Percentiles rank a stretch among this genome's conserved stretches.
These are phyloP conservation scores for Endotricha flammealis DNA, from an alignment of 2,888 invertebrate species.

Conservation along the genomic window DNA sequence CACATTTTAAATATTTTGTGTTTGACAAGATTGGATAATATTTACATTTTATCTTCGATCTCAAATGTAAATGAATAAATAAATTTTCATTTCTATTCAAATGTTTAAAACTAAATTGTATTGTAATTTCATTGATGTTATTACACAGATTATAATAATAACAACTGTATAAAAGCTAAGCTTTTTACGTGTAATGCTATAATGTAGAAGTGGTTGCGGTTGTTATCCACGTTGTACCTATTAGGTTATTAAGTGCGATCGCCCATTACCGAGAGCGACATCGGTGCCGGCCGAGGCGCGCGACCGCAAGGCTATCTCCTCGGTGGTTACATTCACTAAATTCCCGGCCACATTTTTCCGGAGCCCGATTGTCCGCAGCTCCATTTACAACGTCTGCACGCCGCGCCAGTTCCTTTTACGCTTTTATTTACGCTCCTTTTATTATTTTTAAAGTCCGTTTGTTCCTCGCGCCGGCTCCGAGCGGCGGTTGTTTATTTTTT, in stretches of 20 bases:
- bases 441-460: constrained; percentile 77
- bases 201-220: constrained; percentile 28
- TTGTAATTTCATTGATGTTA: no score
- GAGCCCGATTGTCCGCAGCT: constrained; percentile 74
- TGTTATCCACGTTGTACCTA: constrained; percentile 41
- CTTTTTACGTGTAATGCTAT: neutral
- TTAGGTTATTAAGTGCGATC: constrained; percentile 65
- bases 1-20: constrained; percentile 32
- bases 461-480: constrained; percentile 74
- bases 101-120: no score
- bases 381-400: constrained; percentile 78
- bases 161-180: neutral
- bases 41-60: neutral
- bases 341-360: constrained; percentile 72
- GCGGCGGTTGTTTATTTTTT: constrained; percentile 75
- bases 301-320: constrained; percentile 56
- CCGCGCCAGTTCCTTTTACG: constrained; percentile 76
- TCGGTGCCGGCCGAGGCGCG: constrained; percentile 41
- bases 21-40: constrained; percentile 9
- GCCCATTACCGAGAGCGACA: constrained; percentile 47
- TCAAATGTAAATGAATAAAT: no score
- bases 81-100: no score
- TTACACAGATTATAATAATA: neutral
- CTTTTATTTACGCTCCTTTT: constrained; percentile 78
- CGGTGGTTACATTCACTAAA: constrained; percentile 71